phyloP scores from a whole-genome alignment of 2,797 vertebrate genomes.

The Takifugu ocellatus region DNA sequence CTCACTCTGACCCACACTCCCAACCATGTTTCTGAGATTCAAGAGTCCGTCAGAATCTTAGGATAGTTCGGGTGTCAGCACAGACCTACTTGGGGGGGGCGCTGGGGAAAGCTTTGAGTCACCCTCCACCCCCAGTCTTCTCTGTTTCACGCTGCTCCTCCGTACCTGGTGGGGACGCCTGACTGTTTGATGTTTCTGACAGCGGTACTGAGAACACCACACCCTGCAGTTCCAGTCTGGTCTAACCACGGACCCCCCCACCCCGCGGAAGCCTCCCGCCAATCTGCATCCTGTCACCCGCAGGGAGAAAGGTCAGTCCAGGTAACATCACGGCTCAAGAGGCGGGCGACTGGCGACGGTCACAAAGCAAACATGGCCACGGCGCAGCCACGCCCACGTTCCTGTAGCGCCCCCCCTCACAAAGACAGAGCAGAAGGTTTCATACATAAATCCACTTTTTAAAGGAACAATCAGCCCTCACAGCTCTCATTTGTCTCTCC shows the following conservation, averaged over 20 bases:
- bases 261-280: constrained; percentile 22
- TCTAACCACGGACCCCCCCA: constrained; percentile 47
- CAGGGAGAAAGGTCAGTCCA: constrained; percentile 60
- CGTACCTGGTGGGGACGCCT: constrained; percentile 54
- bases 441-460: not conserved
- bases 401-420: not conserved
- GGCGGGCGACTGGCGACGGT: constrained; percentile 40
- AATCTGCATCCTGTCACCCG: constrained; percentile 58
- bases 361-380: constrained; percentile 39
- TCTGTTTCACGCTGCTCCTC: constrained; percentile 46
- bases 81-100: constrained; percentile 34
- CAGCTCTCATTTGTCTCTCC: constrained; percentile 1
- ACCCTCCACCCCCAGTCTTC: constrained; percentile 45
- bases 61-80: constrained; percentile 9
- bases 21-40: no score
- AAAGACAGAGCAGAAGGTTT: constrained; percentile 4
- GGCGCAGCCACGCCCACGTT: constrained; percentile 12
- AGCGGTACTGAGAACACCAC: constrained; percentile 53
- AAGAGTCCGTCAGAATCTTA: no score
- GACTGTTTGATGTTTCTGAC: constrained; percentile 66
- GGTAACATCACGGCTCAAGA: constrained; percentile 52
- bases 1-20: no score
- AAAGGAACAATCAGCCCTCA: constrained; percentile 3
- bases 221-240: constrained; percentile 54
- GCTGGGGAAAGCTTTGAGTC: constrained; percentile 43